Conservation (phyloP, 2,797 vertebrate genomes). For the Phoxinus dragarum region DNA sequence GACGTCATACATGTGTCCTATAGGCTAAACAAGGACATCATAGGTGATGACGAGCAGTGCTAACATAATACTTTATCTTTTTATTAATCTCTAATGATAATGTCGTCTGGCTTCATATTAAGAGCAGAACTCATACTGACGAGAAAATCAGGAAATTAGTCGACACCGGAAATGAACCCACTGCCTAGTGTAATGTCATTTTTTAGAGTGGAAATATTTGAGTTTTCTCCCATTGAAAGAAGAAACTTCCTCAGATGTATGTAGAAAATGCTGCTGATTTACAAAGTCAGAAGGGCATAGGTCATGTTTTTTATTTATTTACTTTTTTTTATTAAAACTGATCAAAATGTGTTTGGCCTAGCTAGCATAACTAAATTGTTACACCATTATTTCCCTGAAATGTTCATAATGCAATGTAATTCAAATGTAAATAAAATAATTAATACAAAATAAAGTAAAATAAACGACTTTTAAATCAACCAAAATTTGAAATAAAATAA, state of each 20-base stretch:
- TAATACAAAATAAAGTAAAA: background rate
- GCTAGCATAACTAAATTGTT: background rate
- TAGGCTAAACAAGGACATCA: background rate
- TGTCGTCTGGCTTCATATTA: background rate
- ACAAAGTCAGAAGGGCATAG: background rate
- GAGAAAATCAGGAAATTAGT: background rate
- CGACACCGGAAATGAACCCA: background rate
- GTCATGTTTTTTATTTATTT: background rate
- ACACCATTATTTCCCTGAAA: background rate
- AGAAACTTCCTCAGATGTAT: background rate
- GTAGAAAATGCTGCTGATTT: background rate
- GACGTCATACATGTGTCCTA: background rate
- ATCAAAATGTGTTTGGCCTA: background rate
- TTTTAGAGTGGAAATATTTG: background rate
- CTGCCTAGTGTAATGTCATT: background rate
- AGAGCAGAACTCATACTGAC: background rate
- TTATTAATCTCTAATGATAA: background rate
- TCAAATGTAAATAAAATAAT: background rate
- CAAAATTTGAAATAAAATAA: background rate
- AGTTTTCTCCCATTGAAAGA: background rate
- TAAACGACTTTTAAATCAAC: background rate
- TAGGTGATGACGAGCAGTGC: background rate
- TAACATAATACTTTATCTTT: background rate
- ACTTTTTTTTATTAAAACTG: background rate
- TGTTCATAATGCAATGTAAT: background rate